A percentile compares a stretch with the other conserved stretches of the same genome.
Evolutionary conservation across 23 tunicate genomes (phyloP).

Genomic region (Ciona savignyi): DNA sequence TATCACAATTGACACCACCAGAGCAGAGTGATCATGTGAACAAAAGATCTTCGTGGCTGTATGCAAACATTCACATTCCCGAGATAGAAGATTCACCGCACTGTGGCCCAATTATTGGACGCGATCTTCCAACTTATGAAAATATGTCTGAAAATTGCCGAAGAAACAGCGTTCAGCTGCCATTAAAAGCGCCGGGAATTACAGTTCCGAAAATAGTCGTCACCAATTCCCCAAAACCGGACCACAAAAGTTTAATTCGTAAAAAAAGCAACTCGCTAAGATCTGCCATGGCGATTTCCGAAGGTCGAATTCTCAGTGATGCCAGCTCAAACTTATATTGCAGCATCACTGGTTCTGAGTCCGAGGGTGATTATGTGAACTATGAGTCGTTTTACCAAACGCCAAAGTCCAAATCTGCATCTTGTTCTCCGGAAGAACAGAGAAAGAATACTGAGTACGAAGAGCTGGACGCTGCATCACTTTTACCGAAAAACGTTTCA

Average conservation of each 20-base stretch:
- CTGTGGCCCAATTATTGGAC: background rate
- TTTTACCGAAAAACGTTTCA: slow-evolving; percentile 33
- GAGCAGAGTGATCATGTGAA: too few species aligned
- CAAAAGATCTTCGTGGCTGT: background rate
- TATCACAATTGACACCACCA: background rate
- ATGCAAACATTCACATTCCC: background rate
- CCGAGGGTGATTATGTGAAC: slow-evolving; percentile 62
- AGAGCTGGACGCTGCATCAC: slow-evolving; percentile 9
- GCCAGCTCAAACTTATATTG: background rate
- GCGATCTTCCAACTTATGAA: background rate
- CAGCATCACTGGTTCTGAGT: slow-evolving; percentile 9
- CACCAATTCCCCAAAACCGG: slow-evolving; percentile 4
- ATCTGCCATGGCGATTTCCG: slow-evolving; percentile 18
- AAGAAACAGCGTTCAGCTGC: background rate
- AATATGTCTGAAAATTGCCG: background rate
- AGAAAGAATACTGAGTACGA: background rate
- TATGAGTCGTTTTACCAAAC: slow-evolving; percentile 33
- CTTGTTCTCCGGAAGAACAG: background rate
- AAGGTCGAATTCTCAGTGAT: background rate
- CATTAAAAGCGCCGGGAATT: background rate
- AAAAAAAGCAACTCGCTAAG: slow-evolving; percentile 2
- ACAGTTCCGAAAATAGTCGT: slow-evolving; percentile 11
- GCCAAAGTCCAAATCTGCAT: background rate
- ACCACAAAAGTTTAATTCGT: background rate
- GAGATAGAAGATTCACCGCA: background rate